Base-by-base conservation (phyloP, 2,113 vertebrate genomes). In the Amazona guildingii region DNA sequence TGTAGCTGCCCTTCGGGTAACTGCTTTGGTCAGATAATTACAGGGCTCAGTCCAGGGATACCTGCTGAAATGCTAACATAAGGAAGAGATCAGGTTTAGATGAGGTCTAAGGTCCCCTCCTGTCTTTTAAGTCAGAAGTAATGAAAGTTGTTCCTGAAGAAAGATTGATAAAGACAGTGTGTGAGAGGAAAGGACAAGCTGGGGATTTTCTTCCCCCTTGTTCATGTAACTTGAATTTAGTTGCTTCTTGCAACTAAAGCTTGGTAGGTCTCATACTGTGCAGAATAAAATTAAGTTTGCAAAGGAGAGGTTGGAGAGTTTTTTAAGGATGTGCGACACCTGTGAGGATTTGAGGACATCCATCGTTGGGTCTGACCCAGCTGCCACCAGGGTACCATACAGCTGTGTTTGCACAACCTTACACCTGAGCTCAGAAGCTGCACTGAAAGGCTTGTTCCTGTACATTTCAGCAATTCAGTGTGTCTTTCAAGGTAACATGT, bases 301-400 rank as follows among this genome's bases (percentile, higher is more conserved):
- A 61, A 70, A 66, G 49, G 28, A 31, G 39, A 75, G 10, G 44
- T 35, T 52, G 15, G 55, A 18, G 17, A 43, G 9, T 1, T n/a
- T 89, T 44, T 41, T 70, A 31, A 79, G 78, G 62, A 41, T 4
- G 0, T 48, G 54, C 23, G 46, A 37, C 61, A 64, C 37, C 54
- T 16, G 16, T 41, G 64, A 54, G 27, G 57, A 7, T 61, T 59
- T 63, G 78, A 74, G 77, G 61, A 74, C 39, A 4, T 8, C 13
- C 19, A 43, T 67, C 55, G 20, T 10, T 1, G 1, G 31, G 46
- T 31, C 29, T 18, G 52, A 21, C 37, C 37, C 62, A n/a, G 72
- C 70, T 46, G 41, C 29, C 46, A 21, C 11, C 17, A 0, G 3
- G 18, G 35, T 54, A 33, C 1, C 4, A 27, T 4, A 9, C 46